Evolutionary conservation across 2,888 invertebrate species (phyloP).

Genomic region (Harpagoxenus sublaevis): DNA sequence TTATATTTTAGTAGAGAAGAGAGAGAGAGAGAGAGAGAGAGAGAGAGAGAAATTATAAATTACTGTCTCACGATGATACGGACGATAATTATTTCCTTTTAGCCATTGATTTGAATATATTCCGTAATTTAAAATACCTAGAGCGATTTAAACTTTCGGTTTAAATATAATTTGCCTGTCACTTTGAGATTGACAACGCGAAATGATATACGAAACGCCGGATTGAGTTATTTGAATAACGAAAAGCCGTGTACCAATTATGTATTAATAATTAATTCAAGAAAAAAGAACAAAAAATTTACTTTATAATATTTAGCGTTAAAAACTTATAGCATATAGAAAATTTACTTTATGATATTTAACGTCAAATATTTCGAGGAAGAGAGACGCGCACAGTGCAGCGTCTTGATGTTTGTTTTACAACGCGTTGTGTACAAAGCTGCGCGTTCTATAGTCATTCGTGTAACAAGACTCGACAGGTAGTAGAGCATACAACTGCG

Average conservation of each 20-base stretch:
- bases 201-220: neutral
- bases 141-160: neutral
- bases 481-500: neutral
- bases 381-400: neutral
- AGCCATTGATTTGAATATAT: neutral
- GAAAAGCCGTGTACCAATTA: neutral
- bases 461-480: neutral
- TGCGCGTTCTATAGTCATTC: neutral
- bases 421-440: neutral
- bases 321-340: neutral
- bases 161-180: neutral
- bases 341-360: constrained; percentile 22
- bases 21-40: too few species aligned
- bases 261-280: neutral
- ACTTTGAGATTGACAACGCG: neutral
- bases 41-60: neutral
- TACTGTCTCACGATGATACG: neutral
- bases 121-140: neutral
- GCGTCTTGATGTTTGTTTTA: neutral
- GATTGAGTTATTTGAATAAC: neutral
- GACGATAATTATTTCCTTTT: neutral
- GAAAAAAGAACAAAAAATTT: neutral
- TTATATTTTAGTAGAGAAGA: neutral
- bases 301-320: neutral
- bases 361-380: constrained; percentile 10